phyloP scores from a whole-genome alignment of 1,140 invertebrate species.

The Venustaconcha ellipsiformis region DNA sequence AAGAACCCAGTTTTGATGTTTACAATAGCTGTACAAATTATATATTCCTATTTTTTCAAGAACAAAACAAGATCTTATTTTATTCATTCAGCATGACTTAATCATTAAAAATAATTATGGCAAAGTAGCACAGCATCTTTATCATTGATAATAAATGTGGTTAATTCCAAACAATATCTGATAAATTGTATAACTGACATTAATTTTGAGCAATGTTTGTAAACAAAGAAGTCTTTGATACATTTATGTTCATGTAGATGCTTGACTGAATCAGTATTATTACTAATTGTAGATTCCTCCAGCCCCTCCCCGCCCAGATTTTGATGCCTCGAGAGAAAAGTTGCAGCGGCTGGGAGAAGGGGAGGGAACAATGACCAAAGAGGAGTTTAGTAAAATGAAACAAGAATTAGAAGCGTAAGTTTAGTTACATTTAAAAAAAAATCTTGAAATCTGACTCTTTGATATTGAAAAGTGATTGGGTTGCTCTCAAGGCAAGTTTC shows the following conservation, averaged over 20 bases:
- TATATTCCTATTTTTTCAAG: too few species aligned
- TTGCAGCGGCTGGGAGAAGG: slow-evolving; percentile 97
- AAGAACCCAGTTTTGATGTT: too few species aligned
- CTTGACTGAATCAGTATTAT: neutral
- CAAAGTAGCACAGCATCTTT: neutral
- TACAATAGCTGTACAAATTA: too few species aligned
- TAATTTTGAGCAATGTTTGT: too few species aligned
- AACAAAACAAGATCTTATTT: too few species aligned
- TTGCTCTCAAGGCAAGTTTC: too few species aligned
- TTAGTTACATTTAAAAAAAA: neutral
- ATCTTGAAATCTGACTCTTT: too few species aligned
- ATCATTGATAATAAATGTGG: neutral
- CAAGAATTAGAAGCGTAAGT: slow-evolving; percentile 98
- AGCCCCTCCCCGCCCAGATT: slow-evolving; percentile 96
- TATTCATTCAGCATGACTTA: too few species aligned
- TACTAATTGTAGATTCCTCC: slow-evolving; percentile 88
- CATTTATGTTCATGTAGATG: too few species aligned
- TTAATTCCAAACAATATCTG: neutral
- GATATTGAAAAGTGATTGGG: too few species aligned
- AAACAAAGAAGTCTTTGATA: too few species aligned
- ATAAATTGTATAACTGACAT: neutral
- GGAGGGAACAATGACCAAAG: slow-evolving; percentile 98
- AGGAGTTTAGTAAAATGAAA: slow-evolving; percentile 99
- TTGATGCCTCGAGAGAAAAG: slow-evolving; percentile 98
- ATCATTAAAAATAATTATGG: neutral